Conservation (phyloP, 2,888 invertebrate genomes). For the Spodoptera picta region DNA sequence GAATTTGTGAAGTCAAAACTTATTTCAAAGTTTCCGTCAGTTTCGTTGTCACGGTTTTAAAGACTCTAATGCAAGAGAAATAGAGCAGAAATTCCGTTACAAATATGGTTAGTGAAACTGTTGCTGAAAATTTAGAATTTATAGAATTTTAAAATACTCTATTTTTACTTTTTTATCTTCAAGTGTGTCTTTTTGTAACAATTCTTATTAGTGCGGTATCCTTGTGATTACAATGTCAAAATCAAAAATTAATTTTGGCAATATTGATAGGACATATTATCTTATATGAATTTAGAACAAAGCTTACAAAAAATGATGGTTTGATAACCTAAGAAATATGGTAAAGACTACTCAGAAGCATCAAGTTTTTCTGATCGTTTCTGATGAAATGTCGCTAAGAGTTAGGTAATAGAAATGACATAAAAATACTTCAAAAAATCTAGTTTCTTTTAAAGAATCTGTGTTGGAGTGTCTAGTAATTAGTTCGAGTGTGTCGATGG, state of each 20-base stretch:
- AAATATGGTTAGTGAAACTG: background rate
- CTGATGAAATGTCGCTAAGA: too few species aligned
- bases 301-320: background rate
- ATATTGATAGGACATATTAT: too few species aligned
- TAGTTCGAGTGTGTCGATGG: constrained; percentile 33
- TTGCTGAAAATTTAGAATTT: constrained; percentile 22
- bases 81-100: constrained; percentile 6
- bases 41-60: background rate
- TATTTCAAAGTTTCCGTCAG: background rate
- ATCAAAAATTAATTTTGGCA: too few species aligned
- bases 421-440: constrained; percentile 1
- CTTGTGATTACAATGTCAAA: background rate
- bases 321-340: too few species aligned
- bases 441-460: constrained; percentile 6
- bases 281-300: too few species aligned
- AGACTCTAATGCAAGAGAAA: background rate
- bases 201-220: too few species aligned
- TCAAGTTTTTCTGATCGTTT: background rate
- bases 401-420: too few species aligned
- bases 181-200: background rate
- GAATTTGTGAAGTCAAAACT: constrained; percentile 2
- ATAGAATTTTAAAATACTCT: constrained; percentile 30
- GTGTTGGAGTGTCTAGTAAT: constrained; percentile 36
- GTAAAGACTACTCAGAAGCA: too few species aligned
- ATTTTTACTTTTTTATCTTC: background rate